A percentile compares a stretch with the other conserved stretches of the same genome.
Conservation (phyloP, 2,797 vertebrate genomes). For the Chiroxiphia lanceolata region DNA sequence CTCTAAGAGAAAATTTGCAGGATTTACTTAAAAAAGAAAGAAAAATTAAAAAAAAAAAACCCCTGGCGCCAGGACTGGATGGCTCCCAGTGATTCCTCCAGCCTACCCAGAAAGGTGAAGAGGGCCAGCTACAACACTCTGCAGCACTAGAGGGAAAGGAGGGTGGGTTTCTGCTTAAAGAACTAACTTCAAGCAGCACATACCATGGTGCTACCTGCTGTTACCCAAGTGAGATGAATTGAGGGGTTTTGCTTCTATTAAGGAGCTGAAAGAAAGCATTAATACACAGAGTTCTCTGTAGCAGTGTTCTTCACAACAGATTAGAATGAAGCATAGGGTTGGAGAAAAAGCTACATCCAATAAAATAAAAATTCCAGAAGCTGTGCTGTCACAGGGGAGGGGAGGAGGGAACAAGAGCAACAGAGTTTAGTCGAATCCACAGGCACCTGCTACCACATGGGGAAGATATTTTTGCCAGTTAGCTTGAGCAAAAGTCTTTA, state of each 20-base stretch:
- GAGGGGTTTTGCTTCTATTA: background rate
- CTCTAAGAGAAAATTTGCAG: background rate
- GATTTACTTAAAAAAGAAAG: background rate
- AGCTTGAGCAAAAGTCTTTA: background rate
- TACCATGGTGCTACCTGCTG: background rate
- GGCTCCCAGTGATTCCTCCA: background rate
- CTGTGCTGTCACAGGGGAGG: accelerated
- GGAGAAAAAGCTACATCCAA: background rate
- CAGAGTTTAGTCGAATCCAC: background rate
- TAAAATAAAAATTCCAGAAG: background rate
- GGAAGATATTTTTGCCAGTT: background rate
- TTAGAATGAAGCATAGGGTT: background rate
- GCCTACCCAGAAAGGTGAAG: background rate
- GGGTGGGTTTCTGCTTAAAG: background rate
- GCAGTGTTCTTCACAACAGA: background rate
- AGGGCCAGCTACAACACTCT: background rate
- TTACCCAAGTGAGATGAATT: background rate
- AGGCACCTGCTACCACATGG: background rate
- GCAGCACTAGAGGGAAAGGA: background rate
- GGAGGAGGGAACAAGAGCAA: background rate
- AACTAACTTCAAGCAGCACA: background rate
- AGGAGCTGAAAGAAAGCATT: background rate
- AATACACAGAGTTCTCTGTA: background rate
- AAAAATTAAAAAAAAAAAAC: background rate
- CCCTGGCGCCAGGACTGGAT: background rate